These are phyloP conservation scores for Euglossa dilemma DNA, from an alignment of 1,140 invertebrate species.

Conservation along the genomic window DNA sequence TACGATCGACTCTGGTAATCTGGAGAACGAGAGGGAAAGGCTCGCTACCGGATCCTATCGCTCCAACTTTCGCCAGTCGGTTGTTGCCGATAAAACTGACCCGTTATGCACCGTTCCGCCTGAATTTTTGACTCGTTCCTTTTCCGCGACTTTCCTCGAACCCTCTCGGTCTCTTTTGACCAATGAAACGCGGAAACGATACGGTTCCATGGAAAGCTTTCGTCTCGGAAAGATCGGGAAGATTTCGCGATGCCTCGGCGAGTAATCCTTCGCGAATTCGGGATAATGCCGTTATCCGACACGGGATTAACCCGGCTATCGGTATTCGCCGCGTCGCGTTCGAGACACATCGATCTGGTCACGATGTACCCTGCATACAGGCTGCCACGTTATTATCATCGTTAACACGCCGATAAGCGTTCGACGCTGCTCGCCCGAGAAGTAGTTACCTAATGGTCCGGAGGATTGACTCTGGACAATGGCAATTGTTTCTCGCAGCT, in stretches of 20 bases:
- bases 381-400: conserved; percentile 33
- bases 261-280: conserved; percentile 17
- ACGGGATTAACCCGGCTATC: conserved; percentile 27
- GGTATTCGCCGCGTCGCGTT: conserved; percentile 20
- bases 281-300: conserved; percentile 26
- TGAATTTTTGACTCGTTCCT: background rate
- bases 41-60: background rate
- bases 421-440: background rate
- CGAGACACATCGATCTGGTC: conserved; percentile 21
- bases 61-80: background rate
- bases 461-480: conserved; percentile 28
- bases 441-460: conserved; percentile 25
- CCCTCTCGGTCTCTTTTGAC: no score
- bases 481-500: conserved; percentile 24
- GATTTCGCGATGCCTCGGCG: background rate
- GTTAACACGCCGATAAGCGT: conserved; percentile 44
- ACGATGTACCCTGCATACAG: conserved; percentile 3
- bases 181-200: no score
- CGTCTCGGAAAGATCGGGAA: background rate
- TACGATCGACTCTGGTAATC: background rate
- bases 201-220: no score
- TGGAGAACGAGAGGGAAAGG: conserved; percentile 9
- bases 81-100: background rate
- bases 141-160: background rate
- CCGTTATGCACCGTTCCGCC: no score